These are phyloP conservation scores for Engraulis encrasicolus DNA, from an alignment of 2,113 vertebrate species.

Conservation along the genomic window DNA sequence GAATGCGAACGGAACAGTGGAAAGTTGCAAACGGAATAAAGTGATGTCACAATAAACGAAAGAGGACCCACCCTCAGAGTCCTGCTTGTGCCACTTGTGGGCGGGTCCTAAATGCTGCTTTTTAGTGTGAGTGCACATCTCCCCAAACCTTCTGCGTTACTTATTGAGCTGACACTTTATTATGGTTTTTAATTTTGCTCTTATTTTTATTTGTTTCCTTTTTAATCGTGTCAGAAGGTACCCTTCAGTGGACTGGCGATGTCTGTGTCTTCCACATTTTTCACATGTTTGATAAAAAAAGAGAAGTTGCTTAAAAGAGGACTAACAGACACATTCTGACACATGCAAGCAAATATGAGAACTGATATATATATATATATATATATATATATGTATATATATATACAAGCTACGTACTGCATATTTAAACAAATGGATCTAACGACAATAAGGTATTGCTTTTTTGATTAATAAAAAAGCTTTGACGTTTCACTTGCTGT, in stretches of 20 bases:
- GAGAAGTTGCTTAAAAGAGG: neutral
- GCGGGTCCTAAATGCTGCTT: constrained; percentile 19
- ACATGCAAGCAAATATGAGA: constrained; percentile 45
- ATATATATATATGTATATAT: constrained; percentile 72
- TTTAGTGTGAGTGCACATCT: neutral
- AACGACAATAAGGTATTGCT: constrained; percentile 60
- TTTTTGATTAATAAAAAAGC: constrained; percentile 67
- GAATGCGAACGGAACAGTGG: no score
- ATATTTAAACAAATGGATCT: constrained; percentile 70
- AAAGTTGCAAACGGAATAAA: neutral
- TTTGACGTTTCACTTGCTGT: constrained; percentile 46
- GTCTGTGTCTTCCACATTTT: constrained; percentile 21
- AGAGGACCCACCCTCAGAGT: neutral
- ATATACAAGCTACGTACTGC: constrained; percentile 65
- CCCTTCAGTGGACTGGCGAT: constrained; percentile 2
- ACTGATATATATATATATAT: constrained; percentile 67
- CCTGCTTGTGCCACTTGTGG: neutral
- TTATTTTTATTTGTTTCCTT: neutral
- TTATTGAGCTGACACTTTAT: neutral
- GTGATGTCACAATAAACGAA: neutral
- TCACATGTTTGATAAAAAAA: constrained; percentile 1
- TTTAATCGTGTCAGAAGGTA: neutral
- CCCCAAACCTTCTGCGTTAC: neutral
- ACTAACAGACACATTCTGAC: constrained; percentile 13
- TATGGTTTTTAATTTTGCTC: constrained; percentile 11